phyloP scores from a whole-genome alignment of 2,888 invertebrate species.

The Alviniconcha strummeri region DNA sequence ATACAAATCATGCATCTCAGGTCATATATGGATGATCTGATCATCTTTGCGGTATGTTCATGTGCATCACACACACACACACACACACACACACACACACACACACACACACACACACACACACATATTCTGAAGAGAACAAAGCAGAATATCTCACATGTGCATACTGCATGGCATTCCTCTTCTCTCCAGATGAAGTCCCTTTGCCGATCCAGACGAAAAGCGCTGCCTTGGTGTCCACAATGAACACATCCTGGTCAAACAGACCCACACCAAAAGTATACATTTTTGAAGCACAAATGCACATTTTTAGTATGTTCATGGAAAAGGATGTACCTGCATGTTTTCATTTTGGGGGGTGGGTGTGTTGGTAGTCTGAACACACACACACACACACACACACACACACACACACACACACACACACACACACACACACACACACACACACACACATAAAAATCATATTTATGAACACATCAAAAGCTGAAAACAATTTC shows the following conservation, averaged over 20 bases:
- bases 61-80: background rate
- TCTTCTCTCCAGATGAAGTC: constrained; percentile 64
- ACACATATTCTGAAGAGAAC: background rate
- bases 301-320: background rate
- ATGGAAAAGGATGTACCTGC: background rate
- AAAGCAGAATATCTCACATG: constrained; percentile 59
- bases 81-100: background rate
- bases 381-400: background rate
- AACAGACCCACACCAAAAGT: background rate
- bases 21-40: no score
- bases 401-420: background rate
- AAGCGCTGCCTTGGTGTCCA: constrained; percentile 63
- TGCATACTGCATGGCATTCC: constrained; percentile 70
- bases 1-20: no score
- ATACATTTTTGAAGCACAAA: background rate
- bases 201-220: constrained; percentile 70
- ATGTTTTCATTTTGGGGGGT: background rate
- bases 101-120: background rate
- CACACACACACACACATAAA: background rate
- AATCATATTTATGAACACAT: background rate
- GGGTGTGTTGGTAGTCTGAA: background rate
- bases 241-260: constrained; percentile 69
- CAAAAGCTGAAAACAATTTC: no score
- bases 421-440: background rate
- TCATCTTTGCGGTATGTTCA: background rate